Conservation (phyloP, 2,797 vertebrate species). For the Oryzias dopingdopingensis region DNA sequence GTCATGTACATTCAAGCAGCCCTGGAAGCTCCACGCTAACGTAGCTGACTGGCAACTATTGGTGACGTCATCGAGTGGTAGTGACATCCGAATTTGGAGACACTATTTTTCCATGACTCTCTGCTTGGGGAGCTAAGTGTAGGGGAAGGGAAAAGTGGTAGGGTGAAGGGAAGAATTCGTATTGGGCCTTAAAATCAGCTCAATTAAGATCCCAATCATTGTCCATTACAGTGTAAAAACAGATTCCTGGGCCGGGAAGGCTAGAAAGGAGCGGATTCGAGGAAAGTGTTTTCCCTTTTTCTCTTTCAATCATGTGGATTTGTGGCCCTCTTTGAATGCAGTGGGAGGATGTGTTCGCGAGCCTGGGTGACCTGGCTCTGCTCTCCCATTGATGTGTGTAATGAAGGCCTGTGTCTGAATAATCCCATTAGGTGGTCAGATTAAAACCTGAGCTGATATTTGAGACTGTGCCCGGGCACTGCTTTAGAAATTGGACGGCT, state of each 20-base stretch:
- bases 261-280: conserved; percentile 58
- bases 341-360: conserved; percentile 52
- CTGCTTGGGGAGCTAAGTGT: too few relatives aligned
- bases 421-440: conserved; percentile 80
- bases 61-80: too few relatives aligned
- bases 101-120: too few relatives aligned
- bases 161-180: too few relatives aligned
- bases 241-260: conserved; percentile 44
- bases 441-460: conserved; percentile 79
- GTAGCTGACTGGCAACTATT: too few relatives aligned
- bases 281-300: conserved; percentile 32
- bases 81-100: too few relatives aligned
- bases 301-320: conserved; percentile 49
- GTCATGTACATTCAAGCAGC: too few relatives aligned
- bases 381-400: conserved; percentile 77
- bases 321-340: conserved; percentile 38
- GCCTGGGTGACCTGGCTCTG: conserved; percentile 65
- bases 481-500: conserved; percentile 64
- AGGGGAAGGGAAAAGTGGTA: too few relatives aligned
- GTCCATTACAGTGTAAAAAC: conserved; percentile 26
- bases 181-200: conserved; percentile 11
- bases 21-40: too few relatives aligned
- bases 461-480: conserved; percentile 63
- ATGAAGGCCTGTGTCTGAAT: conserved; percentile 78
- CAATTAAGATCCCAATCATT: conserved; percentile 53